Base-by-base conservation (phyloP, 1,140 invertebrate species). In the Neelides sp. region DNA sequence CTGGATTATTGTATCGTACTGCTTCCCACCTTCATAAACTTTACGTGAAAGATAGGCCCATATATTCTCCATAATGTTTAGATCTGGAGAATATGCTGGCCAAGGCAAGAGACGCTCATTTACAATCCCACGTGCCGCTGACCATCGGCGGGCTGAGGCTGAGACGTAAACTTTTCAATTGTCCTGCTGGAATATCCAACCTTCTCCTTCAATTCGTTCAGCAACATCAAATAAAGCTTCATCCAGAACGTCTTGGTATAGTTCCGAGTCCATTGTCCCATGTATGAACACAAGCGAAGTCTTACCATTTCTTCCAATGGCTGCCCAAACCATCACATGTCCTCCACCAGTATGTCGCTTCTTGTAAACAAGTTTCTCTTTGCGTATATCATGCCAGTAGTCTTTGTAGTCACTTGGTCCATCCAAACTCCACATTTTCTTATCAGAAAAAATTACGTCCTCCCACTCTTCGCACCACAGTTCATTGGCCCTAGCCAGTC, bases 341-440 rank as follows among this genome's bases (percentile, higher is more conserved):
- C 40, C 40, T 4, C 40, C 40, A 12, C 22, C 40, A 10, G 8
- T 8, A 34, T 34, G 30, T 22, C 40, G 5, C 15, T 42, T 42
- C 19, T 4, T 20, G 4, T 20, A 17, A 42, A 24, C n/a, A n/a
- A n/a, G n/a, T 45, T 34, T 20, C 19, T 63, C 57, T 40, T 64
- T 63, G 15, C 62, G 23, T 8, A 63, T 27, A 59, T 63, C 62
- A 15, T 52, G 55, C 52, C 61, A 63, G 53, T 63, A 63, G 19
- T 42, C 24, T 2, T 17, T 32, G 15, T 19, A 61, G 7, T 54
- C 58, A 36, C 64, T 63, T 1, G 61, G 63, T 23, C 56, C 63
- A 44, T 63, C 62, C 0, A 57, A 23, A 44, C 64, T 63, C 27
- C 62, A 64, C 51, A 63, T 63, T 27, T 63, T 64, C 28, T 63